These are phyloP conservation scores for Belgica antarctica DNA, from an alignment of 2,888 invertebrate species.

Conservation along the genomic window DNA sequence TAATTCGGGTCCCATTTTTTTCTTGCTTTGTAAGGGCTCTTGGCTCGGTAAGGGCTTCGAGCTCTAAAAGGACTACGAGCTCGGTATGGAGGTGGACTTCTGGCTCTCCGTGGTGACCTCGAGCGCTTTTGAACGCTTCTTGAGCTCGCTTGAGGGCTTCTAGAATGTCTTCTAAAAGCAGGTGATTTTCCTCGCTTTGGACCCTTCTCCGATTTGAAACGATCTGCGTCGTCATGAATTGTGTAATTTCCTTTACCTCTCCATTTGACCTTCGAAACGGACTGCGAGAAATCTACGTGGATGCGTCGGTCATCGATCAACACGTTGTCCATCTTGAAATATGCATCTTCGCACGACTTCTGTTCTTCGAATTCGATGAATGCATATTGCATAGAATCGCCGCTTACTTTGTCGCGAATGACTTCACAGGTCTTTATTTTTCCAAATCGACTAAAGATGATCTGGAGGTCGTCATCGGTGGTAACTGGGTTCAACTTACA, in stretches of 20 bases:
- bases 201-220: not conserved
- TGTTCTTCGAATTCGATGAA: slow-evolving; percentile 95
- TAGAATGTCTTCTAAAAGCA: not conserved
- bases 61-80: not conserved
- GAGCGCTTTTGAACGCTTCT: slow-evolving; percentile 1
- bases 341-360: slow-evolving; percentile 94
- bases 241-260: slow-evolving; percentile 82
- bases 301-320: slow-evolving; percentile 97
- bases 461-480: slow-evolving; percentile 93
- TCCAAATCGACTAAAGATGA: slow-evolving; percentile 96
- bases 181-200: not conserved
- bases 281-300: slow-evolving; percentile 99
- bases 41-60: not conserved
- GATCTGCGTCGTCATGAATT: slow-evolving; percentile 56
- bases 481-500: slow-evolving; percentile 99
- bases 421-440: slow-evolving; percentile 92
- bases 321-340: slow-evolving; percentile 99
- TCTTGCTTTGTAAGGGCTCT: not conserved
- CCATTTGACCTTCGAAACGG: slow-evolving; percentile 92
- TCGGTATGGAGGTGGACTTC: not conserved
- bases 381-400: slow-evolving; percentile 96
- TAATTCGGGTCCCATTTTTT: slow-evolving; percentile 21
- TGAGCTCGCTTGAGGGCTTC: not conserved
- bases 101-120: slow-evolving; percentile 8
- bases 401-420: slow-evolving; percentile 86